Percentiles rank a stretch among this genome's conserved stretches.
These are phyloP conservation scores for Aelia acuminata DNA, from an alignment of 2,888 invertebrate genomes.

Conservation along the genomic window DNA sequence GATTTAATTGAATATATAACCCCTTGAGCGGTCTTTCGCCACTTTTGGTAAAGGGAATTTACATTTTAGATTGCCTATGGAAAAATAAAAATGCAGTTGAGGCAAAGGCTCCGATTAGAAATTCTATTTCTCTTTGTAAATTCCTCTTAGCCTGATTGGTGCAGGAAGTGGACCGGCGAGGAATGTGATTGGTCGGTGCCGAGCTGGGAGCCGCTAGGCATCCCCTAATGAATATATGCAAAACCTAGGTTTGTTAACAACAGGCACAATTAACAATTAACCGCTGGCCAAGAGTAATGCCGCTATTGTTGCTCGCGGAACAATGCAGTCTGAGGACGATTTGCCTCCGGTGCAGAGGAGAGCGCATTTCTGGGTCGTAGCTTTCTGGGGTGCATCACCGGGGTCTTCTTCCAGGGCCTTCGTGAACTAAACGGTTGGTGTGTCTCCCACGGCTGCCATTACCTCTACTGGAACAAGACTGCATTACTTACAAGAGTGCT, in stretches of 20 bases:
- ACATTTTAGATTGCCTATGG: slow-evolving; percentile 31
- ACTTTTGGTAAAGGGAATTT: slow-evolving; percentile 47
- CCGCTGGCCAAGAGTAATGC: slow-evolving; percentile 55
- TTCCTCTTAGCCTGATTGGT: slow-evolving; percentile 41
- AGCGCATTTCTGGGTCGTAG: slow-evolving; percentile 48
- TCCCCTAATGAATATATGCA: slow-evolving; percentile 59
- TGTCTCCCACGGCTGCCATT: background rate
- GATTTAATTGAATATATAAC: slow-evolving; percentile 34
- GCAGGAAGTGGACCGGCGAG: slow-evolving; percentile 39
- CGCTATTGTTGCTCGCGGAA: slow-evolving; percentile 51
- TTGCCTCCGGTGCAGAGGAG: slow-evolving; percentile 36
- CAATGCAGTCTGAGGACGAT: slow-evolving; percentile 49
- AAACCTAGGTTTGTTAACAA: slow-evolving; percentile 58
- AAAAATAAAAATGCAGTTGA: slow-evolving; percentile 32
- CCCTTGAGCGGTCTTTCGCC: background rate
- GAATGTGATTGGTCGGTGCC: slow-evolving; percentile 44
- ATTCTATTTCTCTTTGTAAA: slow-evolving; percentile 45
- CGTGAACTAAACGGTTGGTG: background rate
- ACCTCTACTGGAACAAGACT: background rate
- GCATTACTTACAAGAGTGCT: background rate
- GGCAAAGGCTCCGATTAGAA: slow-evolving; percentile 48
- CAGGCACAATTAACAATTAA: slow-evolving; percentile 57
- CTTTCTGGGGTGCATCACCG: slow-evolving; percentile 34
- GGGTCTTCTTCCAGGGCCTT: background rate
- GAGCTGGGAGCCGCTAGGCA: slow-evolving; percentile 49